A percentile compares a stretch with the other conserved stretches of the same genome.
Evolutionary conservation across 1,140 invertebrate species (phyloP).

Genomic region (Steinernema khuongi): DNA sequence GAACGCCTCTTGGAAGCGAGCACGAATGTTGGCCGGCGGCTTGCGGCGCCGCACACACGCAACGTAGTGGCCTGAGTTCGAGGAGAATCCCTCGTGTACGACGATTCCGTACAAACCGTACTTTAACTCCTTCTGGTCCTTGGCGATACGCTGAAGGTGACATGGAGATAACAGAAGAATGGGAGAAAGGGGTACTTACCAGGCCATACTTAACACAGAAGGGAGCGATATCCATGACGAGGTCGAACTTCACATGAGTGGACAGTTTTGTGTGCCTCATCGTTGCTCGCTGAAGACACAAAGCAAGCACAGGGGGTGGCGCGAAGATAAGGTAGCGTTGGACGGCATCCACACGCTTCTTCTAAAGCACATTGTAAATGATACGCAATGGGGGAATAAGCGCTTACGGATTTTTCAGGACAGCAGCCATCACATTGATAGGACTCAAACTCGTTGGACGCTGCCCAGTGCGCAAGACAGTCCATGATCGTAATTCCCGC

Average conservation of each 20-base stretch:
- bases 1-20: constrained; percentile 27
- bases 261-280: constrained; percentile 69
- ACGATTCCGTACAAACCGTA: constrained; percentile 91
- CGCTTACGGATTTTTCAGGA: constrained; percentile 56
- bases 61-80: constrained; percentile 85
- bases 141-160: constrained; percentile 38
- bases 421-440: constrained; percentile 85
- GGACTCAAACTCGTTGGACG: constrained; percentile 90
- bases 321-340: constrained; percentile 83
- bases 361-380: constrained; percentile 52
- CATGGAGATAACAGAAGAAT: background rate
- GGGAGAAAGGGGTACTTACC: constrained; percentile 55
- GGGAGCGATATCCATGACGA: constrained; percentile 78
- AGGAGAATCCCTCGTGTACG: constrained; percentile 79
- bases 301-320: constrained; percentile 83
- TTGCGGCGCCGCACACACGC: constrained; percentile 70
- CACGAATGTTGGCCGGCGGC: constrained; percentile 4
- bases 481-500: background rate
- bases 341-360: constrained; percentile 72
- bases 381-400: background rate
- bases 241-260: constrained; percentile 79
- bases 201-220: constrained; percentile 77
- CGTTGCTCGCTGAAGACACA: constrained; percentile 77
- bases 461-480: constrained; percentile 50
- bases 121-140: constrained; percentile 68